Percentiles rank a stretch among this genome's conserved stretches.
These are phyloP conservation scores for Tetrao urogallus DNA, from an alignment of 2,113 vertebrate genomes.

Conservation along the genomic window DNA sequence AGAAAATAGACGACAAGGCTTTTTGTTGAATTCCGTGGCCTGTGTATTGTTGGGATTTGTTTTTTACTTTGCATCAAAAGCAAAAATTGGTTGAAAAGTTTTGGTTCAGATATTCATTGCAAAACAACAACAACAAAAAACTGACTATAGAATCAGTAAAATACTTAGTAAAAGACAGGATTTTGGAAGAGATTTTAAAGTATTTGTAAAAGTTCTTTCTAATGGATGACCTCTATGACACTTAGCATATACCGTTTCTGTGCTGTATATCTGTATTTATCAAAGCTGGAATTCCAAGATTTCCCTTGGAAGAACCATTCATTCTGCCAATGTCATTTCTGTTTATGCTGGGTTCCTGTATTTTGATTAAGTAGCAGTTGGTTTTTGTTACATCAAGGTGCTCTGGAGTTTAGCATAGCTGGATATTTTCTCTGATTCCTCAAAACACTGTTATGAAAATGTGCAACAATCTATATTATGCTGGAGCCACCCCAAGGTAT, in stretches of 20 bases:
- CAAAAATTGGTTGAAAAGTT: not conserved
- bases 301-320: not conserved
- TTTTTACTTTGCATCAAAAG: not conserved
- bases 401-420: not conserved
- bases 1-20: not conserved
- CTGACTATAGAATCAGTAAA: not conserved
- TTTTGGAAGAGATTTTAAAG: slow-evolving; percentile 7
- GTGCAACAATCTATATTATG: too few species aligned
- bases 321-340: not conserved
- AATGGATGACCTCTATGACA: not conserved
- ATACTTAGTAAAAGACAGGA: not conserved
- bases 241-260: slow-evolving; percentile 33
- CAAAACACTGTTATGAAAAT: not conserved
- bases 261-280: not conserved
- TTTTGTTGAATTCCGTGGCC: not conserved
- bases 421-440: not conserved
- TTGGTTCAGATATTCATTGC: not conserved
- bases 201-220: not conserved
- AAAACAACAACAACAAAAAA: not conserved
- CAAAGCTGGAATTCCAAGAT: not conserved
- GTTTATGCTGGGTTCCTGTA: not conserved
- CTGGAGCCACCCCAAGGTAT: not conserved
- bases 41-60: not conserved
- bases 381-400: not conserved
- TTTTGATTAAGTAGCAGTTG: not conserved